Percentiles rank a stretch among this genome's conserved stretches.
These are phyloP conservation scores for Tachyglossus aculeatus DNA, from an alignment of 2,797 vertebrate genomes.

Conservation along the genomic window DNA sequence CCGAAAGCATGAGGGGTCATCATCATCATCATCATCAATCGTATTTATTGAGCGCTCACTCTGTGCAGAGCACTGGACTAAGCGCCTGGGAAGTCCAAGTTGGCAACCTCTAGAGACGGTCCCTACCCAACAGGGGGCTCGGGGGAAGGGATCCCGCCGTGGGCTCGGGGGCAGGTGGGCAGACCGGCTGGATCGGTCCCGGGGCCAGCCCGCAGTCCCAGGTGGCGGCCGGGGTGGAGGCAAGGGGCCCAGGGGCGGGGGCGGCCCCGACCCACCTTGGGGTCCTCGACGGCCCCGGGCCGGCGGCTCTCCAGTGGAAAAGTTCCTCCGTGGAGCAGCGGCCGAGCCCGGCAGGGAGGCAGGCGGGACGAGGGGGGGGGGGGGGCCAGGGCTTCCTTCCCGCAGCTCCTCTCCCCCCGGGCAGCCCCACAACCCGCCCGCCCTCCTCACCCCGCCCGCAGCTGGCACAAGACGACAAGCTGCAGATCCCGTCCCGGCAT, in stretches of 20 bases:
- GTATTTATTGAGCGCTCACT: too few species aligned
- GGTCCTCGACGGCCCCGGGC: accelerated
- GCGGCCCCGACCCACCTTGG: slow-evolving; percentile 16
- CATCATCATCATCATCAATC: too few species aligned
- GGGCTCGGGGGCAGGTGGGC: too few species aligned
- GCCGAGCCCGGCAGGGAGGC: not conserved
- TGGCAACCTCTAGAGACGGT: too few species aligned
- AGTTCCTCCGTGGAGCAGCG: not conserved
- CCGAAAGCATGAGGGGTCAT: too few species aligned
- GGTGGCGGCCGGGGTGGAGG: not conserved
- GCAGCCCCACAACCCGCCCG: too few species aligned
- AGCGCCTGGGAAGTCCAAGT: too few species aligned
- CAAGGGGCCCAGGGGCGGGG: not conserved
- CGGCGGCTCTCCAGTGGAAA: not conserved
- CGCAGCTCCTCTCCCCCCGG: not conserved
- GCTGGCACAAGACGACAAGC: slow-evolving; percentile 3
- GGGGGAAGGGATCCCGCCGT: too few species aligned
- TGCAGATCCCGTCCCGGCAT: slow-evolving; percentile 50
- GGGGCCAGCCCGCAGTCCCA: too few species aligned
- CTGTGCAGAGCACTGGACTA: too few species aligned
- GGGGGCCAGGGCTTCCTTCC: not conserved
- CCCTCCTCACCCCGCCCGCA: not conserved
- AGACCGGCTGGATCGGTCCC: too few species aligned
- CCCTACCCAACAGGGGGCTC: too few species aligned
- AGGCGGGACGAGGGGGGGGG: not conserved